Base-by-base conservation (phyloP, 2,888 invertebrate species). In the Nomada goodeniana region DNA sequence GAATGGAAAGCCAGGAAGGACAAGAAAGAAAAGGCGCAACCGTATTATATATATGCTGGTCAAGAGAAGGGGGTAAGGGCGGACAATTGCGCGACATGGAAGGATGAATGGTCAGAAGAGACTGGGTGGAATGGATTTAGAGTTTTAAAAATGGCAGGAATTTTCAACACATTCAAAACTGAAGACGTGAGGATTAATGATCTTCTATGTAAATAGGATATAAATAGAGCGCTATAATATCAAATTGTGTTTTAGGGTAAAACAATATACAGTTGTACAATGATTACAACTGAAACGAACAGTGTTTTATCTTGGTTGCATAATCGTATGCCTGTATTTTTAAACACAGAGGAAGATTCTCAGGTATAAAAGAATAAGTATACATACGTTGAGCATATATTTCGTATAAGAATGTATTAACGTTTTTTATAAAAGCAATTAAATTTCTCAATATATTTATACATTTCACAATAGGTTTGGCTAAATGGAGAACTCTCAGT, bases 281-380 rank as follows among this genome's bases (percentile, higher is more conserved):
- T 98, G 2, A 96, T 98, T 64, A 98, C 98, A 20, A 97, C 96
- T 95, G 96, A 96, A 60, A 96, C 97, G 0, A 96, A 96, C 83
- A 93, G 95, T 53, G 95, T 95, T 20, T 92, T 97, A 84, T 94
- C 95, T 50, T 97, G 96, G 96, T 94, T 98, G 69, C 98, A 98
- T 94, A 96, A 97, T 89, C 95, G 98, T 90, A 96, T 96, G 95
- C 98, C 98, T 76, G 96, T 97, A n/a, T 95, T 98, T 88, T 94
- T 98, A 61, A 95, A 96, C 75, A 95, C 95, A 50, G 95, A 96
- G 55, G 94, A 96, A 88, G 95, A 96, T 92, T 95, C 96, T 84
- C 92, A 95, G 88, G 96, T 96, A 89, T 59, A 36, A 42, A 61
- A 59, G 3, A 13, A 20, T 0, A 69, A 26, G 47, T 44, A 23